Conservation (phyloP, 2,888 invertebrate species). For the Scaptomyza cyrtandrae region DNA sequence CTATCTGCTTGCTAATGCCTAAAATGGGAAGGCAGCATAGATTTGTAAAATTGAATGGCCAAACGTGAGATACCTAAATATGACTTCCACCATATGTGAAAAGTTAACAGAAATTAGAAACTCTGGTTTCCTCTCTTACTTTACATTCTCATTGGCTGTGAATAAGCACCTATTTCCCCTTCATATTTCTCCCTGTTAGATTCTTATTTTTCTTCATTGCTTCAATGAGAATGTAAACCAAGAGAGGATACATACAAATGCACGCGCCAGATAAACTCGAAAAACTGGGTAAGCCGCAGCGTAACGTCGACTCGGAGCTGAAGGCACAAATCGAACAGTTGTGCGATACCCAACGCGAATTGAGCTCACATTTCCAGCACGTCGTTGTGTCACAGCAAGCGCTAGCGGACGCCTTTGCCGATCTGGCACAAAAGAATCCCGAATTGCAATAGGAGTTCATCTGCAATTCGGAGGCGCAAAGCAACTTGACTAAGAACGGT, state of each 20-base stretch:
- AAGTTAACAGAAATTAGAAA: too few relatives aligned
- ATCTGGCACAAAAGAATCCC: constrained; percentile 97
- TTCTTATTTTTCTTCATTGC: too few relatives aligned
- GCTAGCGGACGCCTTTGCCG: constrained; percentile 96
- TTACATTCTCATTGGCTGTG: too few relatives aligned
- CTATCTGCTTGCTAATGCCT: too few relatives aligned
- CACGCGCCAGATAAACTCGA: constrained; percentile 97
- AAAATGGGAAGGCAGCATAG: too few relatives aligned
- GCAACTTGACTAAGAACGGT: constrained; percentile 96
- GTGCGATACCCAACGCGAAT: constrained; percentile 95
- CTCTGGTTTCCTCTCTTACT: too few relatives aligned
- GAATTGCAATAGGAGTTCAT: constrained; percentile 97
- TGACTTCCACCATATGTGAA: too few relatives aligned
- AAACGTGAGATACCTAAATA: too few relatives aligned
- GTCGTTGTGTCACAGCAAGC: constrained; percentile 94
- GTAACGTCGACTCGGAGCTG: constrained; percentile 95
- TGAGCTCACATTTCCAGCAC: constrained; percentile 95
- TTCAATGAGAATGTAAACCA: too few relatives aligned
- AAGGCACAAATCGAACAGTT: constrained; percentile 97
- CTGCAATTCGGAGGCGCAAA: constrained; percentile 98
- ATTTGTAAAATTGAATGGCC: too few relatives aligned
- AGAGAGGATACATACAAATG: constrained; percentile 99
- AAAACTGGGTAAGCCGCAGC: constrained; percentile 96
- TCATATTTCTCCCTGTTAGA: too few relatives aligned
- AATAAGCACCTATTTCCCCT: too few relatives aligned